A percentile compares a stretch with the other conserved stretches of the same genome.
phyloP scores from a whole-genome alignment of 2,888 invertebrate species.

The Volucella bombylans region DNA sequence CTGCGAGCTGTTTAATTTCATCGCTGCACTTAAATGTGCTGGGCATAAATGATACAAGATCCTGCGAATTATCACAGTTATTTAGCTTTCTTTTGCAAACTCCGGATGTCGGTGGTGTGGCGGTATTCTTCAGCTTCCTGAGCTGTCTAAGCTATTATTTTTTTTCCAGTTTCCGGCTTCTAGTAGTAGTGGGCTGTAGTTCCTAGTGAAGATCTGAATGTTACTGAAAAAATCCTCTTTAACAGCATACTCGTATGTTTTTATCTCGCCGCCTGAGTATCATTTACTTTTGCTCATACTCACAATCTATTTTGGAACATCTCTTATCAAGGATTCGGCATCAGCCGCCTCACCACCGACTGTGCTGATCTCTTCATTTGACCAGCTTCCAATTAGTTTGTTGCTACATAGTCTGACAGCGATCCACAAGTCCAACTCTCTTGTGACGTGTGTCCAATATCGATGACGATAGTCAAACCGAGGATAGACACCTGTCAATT shows the following conservation, averaged over 20 bases:
- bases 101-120: too few relatives aligned
- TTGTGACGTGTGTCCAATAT: conserved; percentile 67
- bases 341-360: conserved; percentile 26
- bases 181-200: too few relatives aligned
- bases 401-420: conserved; percentile 55
- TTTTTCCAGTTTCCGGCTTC: too few relatives aligned
- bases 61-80: too few relatives aligned
- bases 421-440: conserved; percentile 44
- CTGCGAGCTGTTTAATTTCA: too few relatives aligned
- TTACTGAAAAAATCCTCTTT: neutral
- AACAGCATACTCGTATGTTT: neutral
- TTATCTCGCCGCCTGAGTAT: conserved; percentile 35
- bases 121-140: too few relatives aligned
- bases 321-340: conserved; percentile 52
- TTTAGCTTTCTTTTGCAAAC: too few relatives aligned
- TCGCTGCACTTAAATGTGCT: too few relatives aligned
- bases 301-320: conserved; percentile 40
- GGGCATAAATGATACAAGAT: too few relatives aligned
- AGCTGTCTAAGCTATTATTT: too few relatives aligned
- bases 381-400: conserved; percentile 71
- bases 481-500: conserved; percentile 70
- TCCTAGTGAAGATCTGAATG: too few relatives aligned
- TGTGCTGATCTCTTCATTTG: conserved; percentile 60
- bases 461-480: conserved; percentile 59
- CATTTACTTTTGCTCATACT: conserved; percentile 33